phyloP scores from a whole-genome alignment of 2,888 invertebrate genomes.

The Macrophya alboannulata region DNA sequence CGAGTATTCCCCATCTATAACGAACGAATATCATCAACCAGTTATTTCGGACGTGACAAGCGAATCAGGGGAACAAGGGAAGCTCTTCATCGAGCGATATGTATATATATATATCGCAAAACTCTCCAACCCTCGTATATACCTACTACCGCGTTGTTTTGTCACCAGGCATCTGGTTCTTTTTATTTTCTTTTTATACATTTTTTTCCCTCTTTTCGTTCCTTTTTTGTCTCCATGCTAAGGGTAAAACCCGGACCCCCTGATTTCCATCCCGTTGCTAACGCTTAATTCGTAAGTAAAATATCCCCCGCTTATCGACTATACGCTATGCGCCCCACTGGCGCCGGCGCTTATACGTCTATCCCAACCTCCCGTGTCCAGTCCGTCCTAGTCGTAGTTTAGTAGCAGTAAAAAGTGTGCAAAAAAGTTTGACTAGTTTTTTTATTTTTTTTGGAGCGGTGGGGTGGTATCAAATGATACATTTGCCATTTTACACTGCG shows the following conservation, averaged over 20 bases:
- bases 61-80: conserved; percentile 36
- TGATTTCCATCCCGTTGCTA: conserved; percentile 32
- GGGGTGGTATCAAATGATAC: neutral
- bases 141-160: conserved; percentile 23
- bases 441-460: no score
- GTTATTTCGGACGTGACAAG: conserved; percentile 34
- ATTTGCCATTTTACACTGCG: neutral
- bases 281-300: conserved; percentile 50
- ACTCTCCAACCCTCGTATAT: neutral
- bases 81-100: conserved; percentile 23
- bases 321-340: conserved; percentile 25
- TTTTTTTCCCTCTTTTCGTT: neutral
- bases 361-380: neutral
- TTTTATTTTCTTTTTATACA: neutral
- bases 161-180: conserved; percentile 47
- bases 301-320: conserved; percentile 52
- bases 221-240: neutral
- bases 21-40: conserved; percentile 34
- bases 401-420: conserved; percentile 1
- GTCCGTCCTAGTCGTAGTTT: neutral
- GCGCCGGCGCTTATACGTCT: conserved; percentile 44
- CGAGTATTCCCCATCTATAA: neutral
- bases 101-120: neutral
- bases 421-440: neutral
- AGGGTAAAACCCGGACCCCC: conserved; percentile 12